phyloP scores from a whole-genome alignment of 1,140 invertebrate genomes.

The Rhagoletis zephyria region DNA sequence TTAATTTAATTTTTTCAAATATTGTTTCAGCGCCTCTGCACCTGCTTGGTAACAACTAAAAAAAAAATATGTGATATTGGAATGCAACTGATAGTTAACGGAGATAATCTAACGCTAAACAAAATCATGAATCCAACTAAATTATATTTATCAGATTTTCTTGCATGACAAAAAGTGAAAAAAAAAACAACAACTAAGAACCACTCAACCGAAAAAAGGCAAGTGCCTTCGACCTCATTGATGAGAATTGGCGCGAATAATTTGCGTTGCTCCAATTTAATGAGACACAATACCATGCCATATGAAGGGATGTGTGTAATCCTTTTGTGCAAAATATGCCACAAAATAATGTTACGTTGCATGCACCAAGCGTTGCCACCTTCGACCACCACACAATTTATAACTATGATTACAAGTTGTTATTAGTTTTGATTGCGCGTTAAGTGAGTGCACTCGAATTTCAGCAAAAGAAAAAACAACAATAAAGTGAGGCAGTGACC shows the following conservation, averaged over 20 bases:
- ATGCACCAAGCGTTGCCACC: constrained; percentile 8
- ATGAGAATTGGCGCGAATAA: neutral
- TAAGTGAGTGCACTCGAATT: constrained; percentile 42
- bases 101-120: neutral
- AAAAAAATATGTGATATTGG: neutral
- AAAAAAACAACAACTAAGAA: neutral
- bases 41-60: neutral
- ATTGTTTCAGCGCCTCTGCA: neutral
- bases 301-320: neutral
- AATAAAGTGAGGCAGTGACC: neutral
- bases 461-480: neutral
- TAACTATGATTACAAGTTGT: constrained; percentile 50
- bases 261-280: neutral
- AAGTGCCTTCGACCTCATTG: neutral
- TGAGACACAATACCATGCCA: neutral
- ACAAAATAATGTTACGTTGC: neutral
- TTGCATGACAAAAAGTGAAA: neutral
- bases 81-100: neutral
- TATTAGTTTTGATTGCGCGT: constrained; percentile 48
- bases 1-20: no score
- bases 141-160: neutral
- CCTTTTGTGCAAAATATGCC: neutral
- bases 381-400: constrained; percentile 11
- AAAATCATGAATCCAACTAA: neutral
- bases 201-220: neutral